Base-by-base conservation (phyloP, 2,113 vertebrate genomes). In the Pao palembangensis region DNA sequence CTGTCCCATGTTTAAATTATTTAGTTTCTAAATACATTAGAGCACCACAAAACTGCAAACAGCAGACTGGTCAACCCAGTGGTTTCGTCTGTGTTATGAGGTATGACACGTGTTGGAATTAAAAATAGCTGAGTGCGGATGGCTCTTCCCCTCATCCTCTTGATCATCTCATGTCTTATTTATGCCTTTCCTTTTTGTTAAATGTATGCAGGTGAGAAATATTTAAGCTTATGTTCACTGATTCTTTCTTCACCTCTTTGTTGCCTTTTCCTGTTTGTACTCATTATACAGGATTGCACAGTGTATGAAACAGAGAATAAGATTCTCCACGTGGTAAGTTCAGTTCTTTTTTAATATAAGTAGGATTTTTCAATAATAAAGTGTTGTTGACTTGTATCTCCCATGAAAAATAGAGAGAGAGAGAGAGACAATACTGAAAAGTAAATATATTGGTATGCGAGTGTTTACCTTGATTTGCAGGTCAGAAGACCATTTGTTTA, bases 231-330 rank as follows among this genome's bases (percentile, higher is more conserved):
- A 65, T 62, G 75, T 41, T 20, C 17, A 43, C 42, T 11, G 28
- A 76, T 47, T 63, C 48, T 66, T 71, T 38, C 55, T 49, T 49
- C 47, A 17, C 69, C 67, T 84, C 46, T 75, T 58, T 23, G 56
- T 43, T 54, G 48, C 51, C 20, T 61, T 67, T 42, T 20, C 10
- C 63, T 17, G 58, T 10, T 63, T 34, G 47, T 47, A 55, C 51
- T 21, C 66, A 53, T 72, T 58, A 61, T 48, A 41, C 80, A 95
- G 94, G 93, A 95, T 83, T 95, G 93, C 85, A 94, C 93, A 4
- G 94, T 95, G 72, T 94, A 95, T 55, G 94, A 95, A 90, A 94
- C 94, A 54, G 94, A 95, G 89, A 95, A 95, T 61, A 95, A 95
- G 85, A 95, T 95, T 72, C 93, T 95, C 60, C 94, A 95, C 23